Base-by-base conservation (phyloP, 2,113 vertebrate species). In the Caranx ignobilis region DNA sequence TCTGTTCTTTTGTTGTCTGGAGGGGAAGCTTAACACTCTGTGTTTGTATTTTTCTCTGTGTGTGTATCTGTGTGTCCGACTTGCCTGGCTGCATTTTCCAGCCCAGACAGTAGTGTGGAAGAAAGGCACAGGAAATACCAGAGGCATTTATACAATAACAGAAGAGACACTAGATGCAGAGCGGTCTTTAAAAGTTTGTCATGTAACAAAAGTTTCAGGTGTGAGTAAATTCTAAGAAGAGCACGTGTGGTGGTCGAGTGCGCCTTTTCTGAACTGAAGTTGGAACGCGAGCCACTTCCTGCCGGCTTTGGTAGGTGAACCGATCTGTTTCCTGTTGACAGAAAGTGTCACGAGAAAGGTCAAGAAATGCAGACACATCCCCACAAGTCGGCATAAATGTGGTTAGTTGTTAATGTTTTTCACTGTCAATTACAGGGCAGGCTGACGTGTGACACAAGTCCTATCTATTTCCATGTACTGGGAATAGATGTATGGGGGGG, bases 1-100 rank as follows among this genome's bases (percentile, higher is more conserved):
- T 91, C 85, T 88, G 81, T 82, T 88, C 84, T 88, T 90, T 89
- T 91, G 86, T 88, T 89, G 86, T 92, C 83, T 77, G 79, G 66
- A 79, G 79, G 71, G 64, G 62, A 92, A 86, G 75, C 90, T 77
- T 87, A 89, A 74, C 84, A 66, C 84, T 56, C 64, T 50, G 73
- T 77, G 73, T 87, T 69, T 86, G 67, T 81, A 63, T 89, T 71
- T 88, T 39, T 84, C 63, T 68, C 66, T 69, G 59, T 66, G 65
- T 60, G 55, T 41, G 64, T 79, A 18, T 77, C 31, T 34, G 63
- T 80, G 69, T 12, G 59, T 81, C 56, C 75, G 64, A 83, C 83
- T 81, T 73, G 83, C 86, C 67, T 68, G 65, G 72, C 81, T 82
- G 82, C 77, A 82, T 83, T 87, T 86, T 83, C 37, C 41, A 73